These are phyloP conservation scores for Sebastes minor DNA, from an alignment of 2,797 vertebrate species.

Conservation along the genomic window DNA sequence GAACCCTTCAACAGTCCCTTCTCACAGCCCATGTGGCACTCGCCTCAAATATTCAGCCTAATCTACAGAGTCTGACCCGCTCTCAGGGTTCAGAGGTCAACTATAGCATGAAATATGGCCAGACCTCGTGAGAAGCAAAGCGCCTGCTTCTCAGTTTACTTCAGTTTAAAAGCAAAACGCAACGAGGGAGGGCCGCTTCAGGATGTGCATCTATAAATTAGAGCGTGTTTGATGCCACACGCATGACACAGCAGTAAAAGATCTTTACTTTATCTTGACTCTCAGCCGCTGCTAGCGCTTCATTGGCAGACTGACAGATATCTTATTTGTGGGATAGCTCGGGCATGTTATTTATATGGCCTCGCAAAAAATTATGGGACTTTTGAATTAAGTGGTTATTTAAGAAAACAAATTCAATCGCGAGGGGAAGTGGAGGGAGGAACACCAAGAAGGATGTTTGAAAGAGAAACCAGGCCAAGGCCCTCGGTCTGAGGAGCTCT, in stretches of 20 bases:
- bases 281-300: not conserved
- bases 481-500: constrained; percentile 35
- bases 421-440: constrained; percentile 14
- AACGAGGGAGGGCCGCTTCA: not conserved
- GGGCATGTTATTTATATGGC: constrained; percentile 7
- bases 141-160: constrained; percentile 56
- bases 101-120: constrained; percentile 70
- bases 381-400: constrained; percentile 34
- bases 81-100: constrained; percentile 74
- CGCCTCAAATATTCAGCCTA: constrained; percentile 61
- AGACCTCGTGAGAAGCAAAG: constrained; percentile 41
- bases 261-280: constrained; percentile 1
- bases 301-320: constrained; percentile 21
- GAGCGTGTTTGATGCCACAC: constrained; percentile 24
- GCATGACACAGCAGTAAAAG: constrained; percentile 37
- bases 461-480: constrained; percentile 45
- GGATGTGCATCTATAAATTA: constrained; percentile 40
- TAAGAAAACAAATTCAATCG: constrained; percentile 36
- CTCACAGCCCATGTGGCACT: constrained; percentile 59
- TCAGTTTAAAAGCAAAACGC: constrained; percentile 47
- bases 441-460: constrained; percentile 25
- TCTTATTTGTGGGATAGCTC: constrained; percentile 28
- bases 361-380: constrained; percentile 17
- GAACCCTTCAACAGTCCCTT: constrained; percentile 45
- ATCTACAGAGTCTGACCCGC: constrained; percentile 67